Percentiles rank a stretch among this genome's conserved stretches.
phyloP scores from a whole-genome alignment of 2,113 vertebrate species.

The Dicrurus megarhynchus region DNA sequence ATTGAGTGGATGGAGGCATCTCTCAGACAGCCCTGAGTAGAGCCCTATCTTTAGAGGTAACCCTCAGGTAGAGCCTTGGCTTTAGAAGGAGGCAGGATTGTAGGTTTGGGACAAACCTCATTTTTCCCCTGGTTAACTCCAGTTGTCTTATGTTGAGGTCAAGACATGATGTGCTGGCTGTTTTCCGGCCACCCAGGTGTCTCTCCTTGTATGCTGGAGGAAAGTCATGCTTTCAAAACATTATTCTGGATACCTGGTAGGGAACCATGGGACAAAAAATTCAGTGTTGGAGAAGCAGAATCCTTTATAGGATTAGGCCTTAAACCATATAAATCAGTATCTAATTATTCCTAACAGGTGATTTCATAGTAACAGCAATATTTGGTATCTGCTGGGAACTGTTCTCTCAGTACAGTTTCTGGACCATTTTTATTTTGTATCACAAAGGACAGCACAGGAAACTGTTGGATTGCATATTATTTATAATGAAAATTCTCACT shows the following conservation, averaged over 20 bases:
- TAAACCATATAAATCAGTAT: background rate
- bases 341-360: background rate
- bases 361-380: background rate
- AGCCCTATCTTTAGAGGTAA: constrained; percentile 5
- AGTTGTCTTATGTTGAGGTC: background rate
- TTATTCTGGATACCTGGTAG: background rate
- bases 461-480: background rate
- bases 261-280: background rate
- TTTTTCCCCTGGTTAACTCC: background rate
- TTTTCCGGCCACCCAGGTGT: background rate
- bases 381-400: background rate
- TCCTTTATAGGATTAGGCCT: background rate
- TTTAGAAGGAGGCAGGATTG: background rate
- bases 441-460: background rate
- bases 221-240: background rate
- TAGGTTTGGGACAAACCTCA: background rate
- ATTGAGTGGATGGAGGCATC: constrained; percentile 36
- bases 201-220: fast-evolving
- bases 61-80: background rate
- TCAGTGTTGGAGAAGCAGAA: background rate
- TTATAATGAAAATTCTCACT: constrained; percentile 22
- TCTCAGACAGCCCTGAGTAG: constrained; percentile 39
- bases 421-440: constrained; percentile 12
- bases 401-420: background rate
- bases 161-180: background rate